phyloP scores from a whole-genome alignment of 2,113 vertebrate species.

The Tupaia chinensis region DNA sequence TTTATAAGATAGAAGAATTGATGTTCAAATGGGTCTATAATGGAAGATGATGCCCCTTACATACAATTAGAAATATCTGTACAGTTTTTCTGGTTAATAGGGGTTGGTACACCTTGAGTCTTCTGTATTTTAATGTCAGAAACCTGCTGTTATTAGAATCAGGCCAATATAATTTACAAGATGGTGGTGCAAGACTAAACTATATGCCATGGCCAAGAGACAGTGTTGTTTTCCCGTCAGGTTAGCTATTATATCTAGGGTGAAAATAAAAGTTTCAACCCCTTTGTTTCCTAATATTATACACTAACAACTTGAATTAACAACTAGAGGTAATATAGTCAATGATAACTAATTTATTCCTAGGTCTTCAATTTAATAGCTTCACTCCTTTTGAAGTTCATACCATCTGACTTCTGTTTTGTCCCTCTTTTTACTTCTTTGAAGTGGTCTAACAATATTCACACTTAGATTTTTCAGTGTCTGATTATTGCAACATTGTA shows the following conservation, averaged over 20 bases:
- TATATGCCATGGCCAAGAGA: not conserved
- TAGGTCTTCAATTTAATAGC: not conserved
- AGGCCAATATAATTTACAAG: not conserved
- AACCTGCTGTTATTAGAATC: not conserved
- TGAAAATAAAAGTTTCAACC: not conserved
- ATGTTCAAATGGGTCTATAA: not conserved
- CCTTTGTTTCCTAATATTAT: constrained; percentile 22
- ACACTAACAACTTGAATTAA: constrained; percentile 27
- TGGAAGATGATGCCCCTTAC: not conserved
- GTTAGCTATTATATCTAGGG: not conserved
- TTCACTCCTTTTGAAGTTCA: constrained; percentile 23
- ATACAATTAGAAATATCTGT: constrained; percentile 5
- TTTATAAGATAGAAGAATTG: not conserved
- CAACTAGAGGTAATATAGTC: constrained; percentile 17
- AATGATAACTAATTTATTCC: constrained; percentile 17
- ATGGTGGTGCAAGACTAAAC: not conserved
- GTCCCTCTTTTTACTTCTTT: not conserved
- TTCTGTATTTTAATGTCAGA: constrained; percentile 4
- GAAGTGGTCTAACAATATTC: not conserved
- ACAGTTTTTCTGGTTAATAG: not conserved
- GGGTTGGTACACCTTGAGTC: not conserved
- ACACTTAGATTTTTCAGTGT: constrained; percentile 40
- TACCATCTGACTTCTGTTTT: constrained; percentile 17
- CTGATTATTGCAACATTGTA: not conserved
- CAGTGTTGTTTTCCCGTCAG: not conserved